Conservation (phyloP, 2,113 vertebrate genomes). For the Pan paniscus region DNA sequence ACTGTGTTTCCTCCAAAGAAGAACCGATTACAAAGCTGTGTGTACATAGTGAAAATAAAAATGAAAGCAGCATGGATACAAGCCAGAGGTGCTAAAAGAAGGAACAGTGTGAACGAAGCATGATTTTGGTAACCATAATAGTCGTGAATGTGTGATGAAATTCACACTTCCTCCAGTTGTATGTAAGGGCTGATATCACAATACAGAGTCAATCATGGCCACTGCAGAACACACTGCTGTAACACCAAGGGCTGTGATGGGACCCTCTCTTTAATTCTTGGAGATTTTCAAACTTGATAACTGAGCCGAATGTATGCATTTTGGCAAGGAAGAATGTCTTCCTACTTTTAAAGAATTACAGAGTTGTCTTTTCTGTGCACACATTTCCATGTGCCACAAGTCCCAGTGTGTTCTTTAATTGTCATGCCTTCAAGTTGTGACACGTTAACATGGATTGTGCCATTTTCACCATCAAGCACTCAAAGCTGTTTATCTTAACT, state of each 20-base stretch:
- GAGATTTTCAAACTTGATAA: slow-evolving; percentile 51
- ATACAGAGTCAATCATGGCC: slow-evolving; percentile 91
- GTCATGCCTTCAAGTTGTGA: not conserved
- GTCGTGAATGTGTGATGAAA: slow-evolving; percentile 89
- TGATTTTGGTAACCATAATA: slow-evolving; percentile 93
- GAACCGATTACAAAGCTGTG: slow-evolving; percentile 93
- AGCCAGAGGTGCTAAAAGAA: slow-evolving; percentile 92
- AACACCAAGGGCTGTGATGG: slow-evolving; percentile 91
- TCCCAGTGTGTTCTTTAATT: not conserved
- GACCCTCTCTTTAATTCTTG: slow-evolving; percentile 83
- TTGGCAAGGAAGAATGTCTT: slow-evolving; percentile 33
- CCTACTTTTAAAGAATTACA: slow-evolving; percentile 20
- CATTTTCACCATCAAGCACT: not conserved
- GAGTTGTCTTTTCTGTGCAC: not conserved
- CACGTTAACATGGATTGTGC: not conserved
- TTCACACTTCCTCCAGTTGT: slow-evolving; percentile 93
- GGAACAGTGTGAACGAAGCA: slow-evolving; percentile 94
- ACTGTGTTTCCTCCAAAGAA: slow-evolving; percentile 96
- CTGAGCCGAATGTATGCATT: slow-evolving; percentile 88
- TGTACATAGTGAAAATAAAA: slow-evolving; percentile 96
- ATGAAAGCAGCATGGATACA: slow-evolving; percentile 88
- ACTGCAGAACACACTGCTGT: slow-evolving; percentile 92
- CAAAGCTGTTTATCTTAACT: not conserved
- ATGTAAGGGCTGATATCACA: slow-evolving; percentile 95
- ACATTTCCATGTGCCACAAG: slow-evolving; percentile 25